A percentile compares a stretch with the other conserved stretches of the same genome.
phyloP scores from a whole-genome alignment of 92 coral and sea anemone species.

The Epizoanthus rinbou region DNA sequence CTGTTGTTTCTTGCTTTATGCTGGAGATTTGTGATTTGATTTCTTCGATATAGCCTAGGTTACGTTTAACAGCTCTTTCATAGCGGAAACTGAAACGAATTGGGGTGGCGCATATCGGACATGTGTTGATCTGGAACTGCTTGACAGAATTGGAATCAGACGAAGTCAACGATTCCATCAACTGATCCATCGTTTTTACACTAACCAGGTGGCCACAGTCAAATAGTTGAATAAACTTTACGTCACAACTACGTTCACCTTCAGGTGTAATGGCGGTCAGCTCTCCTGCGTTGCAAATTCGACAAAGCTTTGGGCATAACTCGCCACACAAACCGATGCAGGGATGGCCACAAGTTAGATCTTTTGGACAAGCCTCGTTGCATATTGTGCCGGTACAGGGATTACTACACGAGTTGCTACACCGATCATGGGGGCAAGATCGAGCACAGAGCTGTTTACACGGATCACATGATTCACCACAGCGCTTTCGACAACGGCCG shows the following conservation, averaged over 20 bases:
- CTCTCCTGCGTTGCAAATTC: slow-evolving; percentile 50
- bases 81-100: slow-evolving; percentile 53
- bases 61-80: slow-evolving; percentile 43
- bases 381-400: slow-evolving; percentile 61
- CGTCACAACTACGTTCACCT: slow-evolving; percentile 26
- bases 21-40: not conserved
- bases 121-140: slow-evolving; percentile 33
- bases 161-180: slow-evolving; percentile 50
- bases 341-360: slow-evolving; percentile 65
- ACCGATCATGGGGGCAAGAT: slow-evolving; percentile 64
- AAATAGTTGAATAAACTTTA: slow-evolving; percentile 59
- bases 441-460: slow-evolving; percentile 63
- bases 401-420: slow-evolving; percentile 65
- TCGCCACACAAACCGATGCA: slow-evolving; percentile 88
- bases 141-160: slow-evolving; percentile 3
- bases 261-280: slow-evolving; percentile 44
- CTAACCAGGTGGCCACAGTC: slow-evolving; percentile 71
- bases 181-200: slow-evolving; percentile 63
- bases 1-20: not conserved
- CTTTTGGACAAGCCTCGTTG: slow-evolving; percentile 54
- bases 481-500: slow-evolving; percentile 43
- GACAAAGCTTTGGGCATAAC: slow-evolving; percentile 68
- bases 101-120: slow-evolving; percentile 57
- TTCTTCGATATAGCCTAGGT: not conserved
- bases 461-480: slow-evolving; percentile 57